A percentile compares a stretch with the other conserved stretches of the same genome.
These are phyloP conservation scores for Plectropomus leopardus DNA, from an alignment of 2,113 vertebrate species.

Conservation along the genomic window DNA sequence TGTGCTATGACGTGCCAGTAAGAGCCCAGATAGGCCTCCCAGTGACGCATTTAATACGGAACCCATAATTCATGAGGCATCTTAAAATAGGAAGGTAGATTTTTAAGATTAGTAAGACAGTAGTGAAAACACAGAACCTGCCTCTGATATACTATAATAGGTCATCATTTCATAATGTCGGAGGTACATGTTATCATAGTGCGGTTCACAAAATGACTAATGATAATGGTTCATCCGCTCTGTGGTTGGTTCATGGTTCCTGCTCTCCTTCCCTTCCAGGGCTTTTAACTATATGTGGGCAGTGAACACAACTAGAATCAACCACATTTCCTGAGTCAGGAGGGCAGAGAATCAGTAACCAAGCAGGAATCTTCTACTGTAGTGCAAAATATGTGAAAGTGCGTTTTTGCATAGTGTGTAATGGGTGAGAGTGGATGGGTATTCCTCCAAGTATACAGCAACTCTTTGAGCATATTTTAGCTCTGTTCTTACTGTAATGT, in stretches of 20 bases:
- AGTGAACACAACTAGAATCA: neutral
- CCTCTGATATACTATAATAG: neutral
- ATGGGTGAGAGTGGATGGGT: neutral
- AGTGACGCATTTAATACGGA: slow-evolving; percentile 74
- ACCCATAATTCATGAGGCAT: slow-evolving; percentile 64
- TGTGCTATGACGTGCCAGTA: slow-evolving; percentile 55
- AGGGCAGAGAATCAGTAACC: neutral
- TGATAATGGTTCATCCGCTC: neutral
- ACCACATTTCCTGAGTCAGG: slow-evolving; percentile 6
- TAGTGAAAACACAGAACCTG: slow-evolving; percentile 9
- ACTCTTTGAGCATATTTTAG: neutral
- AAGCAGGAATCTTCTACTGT: neutral
- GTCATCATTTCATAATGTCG: slow-evolving; percentile 6
- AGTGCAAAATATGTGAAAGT: neutral
- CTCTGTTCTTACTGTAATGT: neutral
- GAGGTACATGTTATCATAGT: neutral
- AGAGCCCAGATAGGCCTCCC: slow-evolving; percentile 46
- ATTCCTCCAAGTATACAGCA: neutral
- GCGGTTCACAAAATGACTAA: neutral
- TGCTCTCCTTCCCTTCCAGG: neutral
- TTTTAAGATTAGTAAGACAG: slow-evolving; percentile 30
- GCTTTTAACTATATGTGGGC: neutral
- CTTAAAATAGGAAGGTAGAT: slow-evolving; percentile 63
- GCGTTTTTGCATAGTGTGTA: neutral
- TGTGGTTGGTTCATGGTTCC: neutral